These are phyloP conservation scores for Myathropa florea DNA, from an alignment of 2,888 invertebrate species.

Conservation along the genomic window DNA sequence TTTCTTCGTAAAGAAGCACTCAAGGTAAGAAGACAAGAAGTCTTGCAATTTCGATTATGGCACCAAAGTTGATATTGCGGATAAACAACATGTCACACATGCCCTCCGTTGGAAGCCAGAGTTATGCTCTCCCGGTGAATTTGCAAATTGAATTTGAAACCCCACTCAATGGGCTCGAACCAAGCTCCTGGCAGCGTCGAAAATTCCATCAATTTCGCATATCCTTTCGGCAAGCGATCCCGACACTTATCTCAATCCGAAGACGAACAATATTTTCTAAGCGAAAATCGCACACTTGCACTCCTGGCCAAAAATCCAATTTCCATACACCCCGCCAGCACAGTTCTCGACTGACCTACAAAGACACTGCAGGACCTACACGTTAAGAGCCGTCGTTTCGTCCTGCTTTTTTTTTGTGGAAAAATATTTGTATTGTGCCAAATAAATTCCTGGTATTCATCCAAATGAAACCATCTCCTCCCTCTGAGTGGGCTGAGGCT, in stretches of 20 bases:
- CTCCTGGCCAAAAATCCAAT: slow-evolving; percentile 3
- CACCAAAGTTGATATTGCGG: no score
- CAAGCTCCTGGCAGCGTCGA: neutral
- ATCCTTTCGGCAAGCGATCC: neutral
- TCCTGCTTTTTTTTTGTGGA: neutral
- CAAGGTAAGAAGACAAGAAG: no score
- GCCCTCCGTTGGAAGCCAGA: neutral
- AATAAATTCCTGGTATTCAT: slow-evolving; percentile 20
- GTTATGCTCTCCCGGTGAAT: neutral
- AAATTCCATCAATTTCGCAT: neutral
- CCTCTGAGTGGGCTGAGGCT: neutral
- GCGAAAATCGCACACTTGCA: neutral
- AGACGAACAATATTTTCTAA: neutral
- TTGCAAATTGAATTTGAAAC: neutral
- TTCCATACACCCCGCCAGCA: neutral
- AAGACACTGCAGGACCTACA: neutral
- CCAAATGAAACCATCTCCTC: slow-evolving; percentile 12
- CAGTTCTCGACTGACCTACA: slow-evolving; percentile 22
- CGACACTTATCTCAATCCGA: neutral
- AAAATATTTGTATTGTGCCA: slow-evolving; percentile 16
- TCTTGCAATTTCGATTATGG: no score
- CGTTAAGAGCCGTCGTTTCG: neutral
- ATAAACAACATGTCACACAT: no score
- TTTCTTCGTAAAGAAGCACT: no score
- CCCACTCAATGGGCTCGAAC: no score